Evolutionary conservation across 2,113 vertebrate genomes (phyloP), one percentile per base, ranked within the genome.

Genomic region (Erythrolamprus reginae): DNA sequence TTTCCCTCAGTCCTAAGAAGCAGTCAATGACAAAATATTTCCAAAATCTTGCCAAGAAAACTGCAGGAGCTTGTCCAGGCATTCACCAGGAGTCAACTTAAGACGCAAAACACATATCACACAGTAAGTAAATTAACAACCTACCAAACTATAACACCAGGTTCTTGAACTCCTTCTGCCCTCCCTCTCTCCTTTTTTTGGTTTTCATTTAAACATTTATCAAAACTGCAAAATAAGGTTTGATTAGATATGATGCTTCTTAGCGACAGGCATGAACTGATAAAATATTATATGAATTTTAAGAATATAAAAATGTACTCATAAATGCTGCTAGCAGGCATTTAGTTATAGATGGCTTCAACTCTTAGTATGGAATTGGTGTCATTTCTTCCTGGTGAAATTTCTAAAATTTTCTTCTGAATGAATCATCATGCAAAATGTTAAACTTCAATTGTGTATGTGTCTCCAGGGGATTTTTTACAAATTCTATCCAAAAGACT

Each of bases 121-220:
- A 65, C 12, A 65, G 4, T n/a, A 65, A n/a, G 4, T n/a, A 65
- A 65, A 10, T 45, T 58, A 82, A 38, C 38, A 4, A 65, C 85
- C 47, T 0, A 0, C 5, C 28, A 0, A 53, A 7, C 55, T 1
- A 13, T n/a, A 91, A 33, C 3, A 1, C 33, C 77, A 2, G 0
- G 15, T 45, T 77, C 51, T 42, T 12, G 0, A 84, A 3, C 0
- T 13, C 19, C 53, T 52, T 82, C 42, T 61, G 3, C 10, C 26
- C 58, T 28, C 26, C 4, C 58, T 65, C 42, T 33, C 4, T 85
- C 17, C 26, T 0, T 12, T 92, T 45, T 91, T 92, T 92, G 86
- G 6, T 65, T 13, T 12, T 23, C 10, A 33, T 28, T 33, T 51
- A 5, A n/a, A 45, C 82, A 23, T 53, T 88, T 61, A 58, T 56